Percentiles rank a stretch among this genome's conserved stretches.
phyloP scores from a whole-genome alignment of 2,113 vertebrate species.

The Indicator indicator region DNA sequence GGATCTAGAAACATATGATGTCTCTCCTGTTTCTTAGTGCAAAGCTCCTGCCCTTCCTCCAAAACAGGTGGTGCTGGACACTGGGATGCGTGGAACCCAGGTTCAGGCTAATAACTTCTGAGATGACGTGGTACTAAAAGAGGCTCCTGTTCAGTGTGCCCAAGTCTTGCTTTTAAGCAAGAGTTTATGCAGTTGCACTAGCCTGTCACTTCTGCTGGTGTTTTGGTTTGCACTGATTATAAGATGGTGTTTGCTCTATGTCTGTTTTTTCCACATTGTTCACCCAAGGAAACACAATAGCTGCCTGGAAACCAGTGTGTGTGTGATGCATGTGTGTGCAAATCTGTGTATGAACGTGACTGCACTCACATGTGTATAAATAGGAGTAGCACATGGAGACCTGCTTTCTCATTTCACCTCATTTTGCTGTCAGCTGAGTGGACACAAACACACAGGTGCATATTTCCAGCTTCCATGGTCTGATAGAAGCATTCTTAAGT shows the following conservation, averaged over 20 bases:
- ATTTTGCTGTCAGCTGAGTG: not conserved
- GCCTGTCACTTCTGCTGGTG: not conserved
- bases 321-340: not conserved
- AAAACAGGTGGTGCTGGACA: not conserved
- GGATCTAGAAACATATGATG: not conserved
- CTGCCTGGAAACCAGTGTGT: not conserved
- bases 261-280: not conserved
- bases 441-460: not conserved
- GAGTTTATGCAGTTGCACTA: not conserved
- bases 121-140: not conserved
- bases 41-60: not conserved
- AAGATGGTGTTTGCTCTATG: not conserved
- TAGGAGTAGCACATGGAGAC: accelerated
- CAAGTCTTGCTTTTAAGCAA: not conserved
- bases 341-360: not conserved
- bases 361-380: accelerated
- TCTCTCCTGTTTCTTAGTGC: not conserved
- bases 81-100: not conserved
- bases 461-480: not conserved
- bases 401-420: not conserved
- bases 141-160: not conserved
- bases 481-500: constrained; percentile 4
- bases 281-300: not conserved
- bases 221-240: not conserved
- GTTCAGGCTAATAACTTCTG: not conserved